phyloP scores from a whole-genome alignment of 1,140 invertebrate species.

The Galendromus occidentalis region DNA sequence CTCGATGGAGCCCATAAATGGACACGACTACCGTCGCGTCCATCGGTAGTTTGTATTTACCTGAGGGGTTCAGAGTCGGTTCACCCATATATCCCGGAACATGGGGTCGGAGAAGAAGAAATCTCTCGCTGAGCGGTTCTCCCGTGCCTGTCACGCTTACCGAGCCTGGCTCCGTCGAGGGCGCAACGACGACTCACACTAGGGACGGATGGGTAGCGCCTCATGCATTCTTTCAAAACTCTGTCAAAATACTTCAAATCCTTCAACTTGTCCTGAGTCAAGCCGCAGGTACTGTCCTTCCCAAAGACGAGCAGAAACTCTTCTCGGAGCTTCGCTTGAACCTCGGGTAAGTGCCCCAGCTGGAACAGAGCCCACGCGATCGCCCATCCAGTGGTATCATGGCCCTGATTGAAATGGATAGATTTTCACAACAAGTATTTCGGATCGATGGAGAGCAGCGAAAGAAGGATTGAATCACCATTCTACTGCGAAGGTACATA shows the following conservation, averaged over 20 bases:
- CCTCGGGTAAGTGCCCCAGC: constrained; percentile 24
- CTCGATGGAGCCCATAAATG: constrained; percentile 37
- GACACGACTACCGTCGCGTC: constrained; percentile 25
- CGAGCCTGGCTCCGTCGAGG: constrained; percentile 40
- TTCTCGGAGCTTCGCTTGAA: constrained; percentile 26
- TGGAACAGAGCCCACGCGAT: constrained; percentile 24
- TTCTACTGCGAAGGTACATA: too few relatives aligned
- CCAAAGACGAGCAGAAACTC: constrained; percentile 24
- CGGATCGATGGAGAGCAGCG: too few relatives aligned
- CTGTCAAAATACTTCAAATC: constrained; percentile 46
- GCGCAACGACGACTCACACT: constrained; percentile 38
- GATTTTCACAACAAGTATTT: too few relatives aligned
- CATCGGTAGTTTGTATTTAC: constrained; percentile 31
- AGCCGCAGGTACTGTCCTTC: constrained; percentile 20
- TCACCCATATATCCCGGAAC: too few relatives aligned
- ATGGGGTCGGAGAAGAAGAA: too few relatives aligned
- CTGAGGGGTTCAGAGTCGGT: constrained; percentile 19
- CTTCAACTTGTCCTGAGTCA: constrained; percentile 32
- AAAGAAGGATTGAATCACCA: too few relatives aligned
- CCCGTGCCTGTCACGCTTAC: too few relatives aligned
- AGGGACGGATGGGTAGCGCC: not conserved
- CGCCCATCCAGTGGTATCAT: constrained; percentile 21
- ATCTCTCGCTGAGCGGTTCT: too few relatives aligned
- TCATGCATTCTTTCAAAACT: constrained; percentile 34
- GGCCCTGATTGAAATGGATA: too few relatives aligned